Base-by-base conservation (phyloP, 2,797 vertebrate genomes). In the Antennarius maculatus region DNA sequence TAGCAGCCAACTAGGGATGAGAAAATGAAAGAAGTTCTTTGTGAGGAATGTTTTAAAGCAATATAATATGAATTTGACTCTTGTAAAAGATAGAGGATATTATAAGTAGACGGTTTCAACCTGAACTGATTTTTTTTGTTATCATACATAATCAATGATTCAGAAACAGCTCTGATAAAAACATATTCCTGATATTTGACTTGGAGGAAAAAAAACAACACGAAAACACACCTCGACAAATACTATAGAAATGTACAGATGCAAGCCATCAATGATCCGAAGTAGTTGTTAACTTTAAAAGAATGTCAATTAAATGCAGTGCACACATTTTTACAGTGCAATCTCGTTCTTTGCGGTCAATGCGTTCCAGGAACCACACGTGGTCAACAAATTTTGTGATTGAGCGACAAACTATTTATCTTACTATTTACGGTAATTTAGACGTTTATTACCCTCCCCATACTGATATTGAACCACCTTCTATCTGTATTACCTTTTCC, bases 111-210 rank as follows among this genome's bases (percentile, higher is more conserved):
- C 14, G 54, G n/a, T 48, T 41, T 42, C 42, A 48, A 5, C 39
- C 2, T 23, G 28, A 29, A 13, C 47, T 16, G 23, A 18, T 39
- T 58, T 65, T 34, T 52, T 18, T 18, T 14, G 48, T 72, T 29
- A 42, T 59, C 29, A 59, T 16, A 13, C 15, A 45, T 64, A n/a
- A 49, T 69, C 39, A 69, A 13, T 49, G 42, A 8, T 18, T 61
- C 14, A 53, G 65, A 61, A 12, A 39, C 14, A 64, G 15, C 37
- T 64, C 23, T 27, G 18, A 37, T 47, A 15, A 23, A 23, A 27
- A 6, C 29, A 27, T 14, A n/a, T 41, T 41, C 9, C 53, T 57
- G 34, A 45, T 66, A n/a, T 57, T 46, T 64, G 53, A 50, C 29
- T 64, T 28, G 39, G 16, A 31, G 59, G 53, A 37, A 49, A 43